These are phyloP conservation scores for Meta bourneti DNA, from an alignment of 2,888 invertebrate species.

Conservation along the genomic window DNA sequence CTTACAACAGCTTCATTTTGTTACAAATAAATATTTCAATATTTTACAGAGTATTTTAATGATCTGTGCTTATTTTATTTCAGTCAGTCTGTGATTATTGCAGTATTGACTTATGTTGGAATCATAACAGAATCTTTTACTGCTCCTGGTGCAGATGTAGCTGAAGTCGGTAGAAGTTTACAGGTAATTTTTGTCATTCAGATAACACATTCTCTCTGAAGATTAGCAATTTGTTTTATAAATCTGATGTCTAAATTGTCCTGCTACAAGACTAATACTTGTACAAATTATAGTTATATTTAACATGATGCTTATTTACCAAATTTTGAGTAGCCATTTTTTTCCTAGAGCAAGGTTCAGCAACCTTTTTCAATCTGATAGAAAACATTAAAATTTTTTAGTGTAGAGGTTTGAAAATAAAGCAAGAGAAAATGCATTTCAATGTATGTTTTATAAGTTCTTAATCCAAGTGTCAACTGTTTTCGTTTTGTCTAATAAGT, in stretches of 20 bases:
- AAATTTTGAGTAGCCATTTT: neutral
- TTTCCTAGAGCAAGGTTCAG: neutral
- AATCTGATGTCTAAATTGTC: neutral
- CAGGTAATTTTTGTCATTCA: slow-evolving; percentile 84
- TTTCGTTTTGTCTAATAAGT: no score
- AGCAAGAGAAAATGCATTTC: no score
- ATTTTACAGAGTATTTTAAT: no score
- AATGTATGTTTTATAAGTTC: no score
- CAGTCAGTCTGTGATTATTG: slow-evolving; percentile 95
- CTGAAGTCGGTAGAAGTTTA: slow-evolving; percentile 83
- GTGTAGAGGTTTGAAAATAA: no score
- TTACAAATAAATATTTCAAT: no score
- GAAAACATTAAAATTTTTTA: no score
- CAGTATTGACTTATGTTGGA: slow-evolving; percentile 90
- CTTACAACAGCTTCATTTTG: no score
- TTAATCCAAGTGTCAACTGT: no score
- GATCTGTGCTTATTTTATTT: slow-evolving; percentile 77
- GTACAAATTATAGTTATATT: neutral
- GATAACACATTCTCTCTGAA: neutral
- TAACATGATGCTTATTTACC: neutral
- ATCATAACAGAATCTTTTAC: slow-evolving; percentile 89
- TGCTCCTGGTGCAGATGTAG: slow-evolving; percentile 85
- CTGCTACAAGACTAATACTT: neutral
- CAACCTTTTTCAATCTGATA: no score
- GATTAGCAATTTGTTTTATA: neutral